Evolutionary conservation across 2,113 vertebrate genomes (phyloP).

Genomic region (Pomatorhinus ruficollis): DNA sequence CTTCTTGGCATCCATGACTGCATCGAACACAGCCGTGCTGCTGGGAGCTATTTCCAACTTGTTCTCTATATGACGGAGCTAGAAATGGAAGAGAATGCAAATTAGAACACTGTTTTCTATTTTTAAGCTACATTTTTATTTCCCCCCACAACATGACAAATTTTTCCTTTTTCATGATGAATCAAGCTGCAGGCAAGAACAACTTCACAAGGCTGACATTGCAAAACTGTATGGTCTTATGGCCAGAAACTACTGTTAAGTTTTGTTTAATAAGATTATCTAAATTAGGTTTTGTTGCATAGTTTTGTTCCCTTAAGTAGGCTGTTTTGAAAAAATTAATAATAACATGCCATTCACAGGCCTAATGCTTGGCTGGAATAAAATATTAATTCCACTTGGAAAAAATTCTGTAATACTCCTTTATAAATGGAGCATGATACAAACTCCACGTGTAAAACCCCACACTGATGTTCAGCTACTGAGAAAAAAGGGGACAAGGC

Average conservation of each 20-base stretch:
- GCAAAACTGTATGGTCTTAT: neutral
- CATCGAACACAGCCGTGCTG: conserved; percentile 81
- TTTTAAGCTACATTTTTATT: neutral
- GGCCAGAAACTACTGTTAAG: neutral
- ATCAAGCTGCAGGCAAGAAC: neutral
- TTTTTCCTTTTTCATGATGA: neutral
- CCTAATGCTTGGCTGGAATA: neutral
- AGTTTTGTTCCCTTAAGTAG: neutral
- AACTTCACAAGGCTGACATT: neutral
- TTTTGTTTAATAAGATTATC: neutral
- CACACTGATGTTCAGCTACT: neutral
- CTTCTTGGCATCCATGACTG: conserved; percentile 87
- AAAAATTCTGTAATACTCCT: neutral
- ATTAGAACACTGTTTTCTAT: neutral
- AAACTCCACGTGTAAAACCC: neutral
- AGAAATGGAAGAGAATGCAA: conserved; percentile 30
- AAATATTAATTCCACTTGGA: conserved; percentile 12
- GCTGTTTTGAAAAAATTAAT: neutral
- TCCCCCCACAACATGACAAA: rapidly evolving
- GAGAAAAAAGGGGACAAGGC: neutral
- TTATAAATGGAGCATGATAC: neutral
- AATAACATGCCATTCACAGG: neutral
- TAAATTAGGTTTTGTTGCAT: neutral
- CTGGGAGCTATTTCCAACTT: conserved; percentile 84
- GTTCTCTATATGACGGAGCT: conserved; percentile 95